Evolutionary conservation across 2,888 invertebrate species (phyloP).

Genomic region (Drosophila bunnanda): DNA sequence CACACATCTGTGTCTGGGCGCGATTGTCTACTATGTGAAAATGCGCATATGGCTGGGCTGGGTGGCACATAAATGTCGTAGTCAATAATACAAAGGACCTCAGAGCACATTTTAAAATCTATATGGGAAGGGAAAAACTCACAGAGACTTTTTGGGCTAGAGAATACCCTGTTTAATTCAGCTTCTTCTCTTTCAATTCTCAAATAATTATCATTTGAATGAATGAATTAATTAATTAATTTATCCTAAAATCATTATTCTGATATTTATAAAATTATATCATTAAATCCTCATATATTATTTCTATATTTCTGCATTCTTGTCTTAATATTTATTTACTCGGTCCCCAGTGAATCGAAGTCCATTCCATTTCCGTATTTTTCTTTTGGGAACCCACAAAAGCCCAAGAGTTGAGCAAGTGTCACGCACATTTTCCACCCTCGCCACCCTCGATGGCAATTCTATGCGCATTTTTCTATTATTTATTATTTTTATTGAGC

Average conservation of each 20-base stretch:
- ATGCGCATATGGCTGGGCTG: constrained; percentile 67
- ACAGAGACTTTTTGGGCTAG: background rate
- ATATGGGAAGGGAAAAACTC: constrained; percentile 6
- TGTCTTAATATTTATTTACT: background rate
- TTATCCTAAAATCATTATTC: background rate
- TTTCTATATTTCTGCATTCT: constrained; percentile 4
- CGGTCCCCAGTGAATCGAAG: background rate
- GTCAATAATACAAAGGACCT: constrained; percentile 69
- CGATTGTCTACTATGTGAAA: constrained; percentile 70
- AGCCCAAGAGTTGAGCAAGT: constrained; percentile 54
- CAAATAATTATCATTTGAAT: too few relatives aligned
- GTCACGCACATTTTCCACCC: constrained; percentile 71
- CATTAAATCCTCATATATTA: background rate
- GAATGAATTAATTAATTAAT: too few relatives aligned
- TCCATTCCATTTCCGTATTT: background rate
- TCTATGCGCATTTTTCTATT: constrained; percentile 78
- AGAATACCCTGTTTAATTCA: background rate
- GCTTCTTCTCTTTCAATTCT: too few relatives aligned
- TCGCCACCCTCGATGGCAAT: constrained; percentile 32
- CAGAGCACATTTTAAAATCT: constrained; percentile 62
- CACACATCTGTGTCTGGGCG: constrained; percentile 10
- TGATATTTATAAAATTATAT: background rate
- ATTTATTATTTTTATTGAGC: constrained; percentile 69
- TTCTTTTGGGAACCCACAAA: constrained; percentile 29
- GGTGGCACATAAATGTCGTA: constrained; percentile 69